Conservation (phyloP, 2,113 vertebrate species). For the Heteronetta atricapilla region DNA sequence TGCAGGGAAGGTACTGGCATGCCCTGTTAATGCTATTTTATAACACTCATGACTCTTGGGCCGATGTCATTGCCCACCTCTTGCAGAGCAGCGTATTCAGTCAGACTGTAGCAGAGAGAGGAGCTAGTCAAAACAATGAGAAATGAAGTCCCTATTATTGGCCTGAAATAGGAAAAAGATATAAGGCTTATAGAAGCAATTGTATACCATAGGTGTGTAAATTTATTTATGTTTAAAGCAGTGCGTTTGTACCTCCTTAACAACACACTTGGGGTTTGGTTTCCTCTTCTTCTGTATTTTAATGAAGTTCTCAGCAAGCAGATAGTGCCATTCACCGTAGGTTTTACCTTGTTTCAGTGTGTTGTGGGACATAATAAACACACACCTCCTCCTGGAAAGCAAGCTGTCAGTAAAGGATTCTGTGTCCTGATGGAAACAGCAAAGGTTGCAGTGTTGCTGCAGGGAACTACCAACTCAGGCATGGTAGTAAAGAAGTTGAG, state of each 20-base stretch:
- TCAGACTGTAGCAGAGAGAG: not conserved
- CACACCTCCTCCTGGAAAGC: not conserved
- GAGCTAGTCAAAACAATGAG: not conserved
- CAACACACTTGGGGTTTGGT: not conserved
- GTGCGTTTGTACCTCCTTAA: not conserved
- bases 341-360: not conserved
- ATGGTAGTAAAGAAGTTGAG: not conserved
- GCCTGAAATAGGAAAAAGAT: not conserved
- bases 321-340: not conserved
- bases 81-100: not conserved
- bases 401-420: not conserved
- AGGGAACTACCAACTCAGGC: not conserved
- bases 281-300: not conserved
- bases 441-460: not conserved
- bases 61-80: rapidly evolving
- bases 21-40: not conserved
- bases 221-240: not conserved
- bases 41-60: not conserved
- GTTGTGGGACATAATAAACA: not conserved
- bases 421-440: not conserved
- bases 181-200: rapidly evolving
- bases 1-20: not conserved
- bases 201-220: not conserved
- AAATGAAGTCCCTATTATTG: not conserved
- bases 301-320: not conserved